Percentiles rank a stretch among this genome's conserved stretches.
Conservation (phyloP, 2,797 vertebrate species). For the Coregonus ussuriensis region DNA sequence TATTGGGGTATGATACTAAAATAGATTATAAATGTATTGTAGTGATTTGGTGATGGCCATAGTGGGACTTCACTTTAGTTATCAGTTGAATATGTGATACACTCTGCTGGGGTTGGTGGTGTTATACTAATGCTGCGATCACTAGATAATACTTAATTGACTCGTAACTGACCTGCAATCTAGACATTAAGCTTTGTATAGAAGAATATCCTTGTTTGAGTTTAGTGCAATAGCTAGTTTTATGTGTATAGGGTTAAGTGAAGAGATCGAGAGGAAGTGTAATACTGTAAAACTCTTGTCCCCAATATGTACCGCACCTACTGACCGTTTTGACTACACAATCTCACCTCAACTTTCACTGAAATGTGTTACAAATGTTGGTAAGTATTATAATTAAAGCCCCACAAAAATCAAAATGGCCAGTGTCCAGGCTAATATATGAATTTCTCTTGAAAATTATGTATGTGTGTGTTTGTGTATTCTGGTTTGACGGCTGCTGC, state of each 20-base stretch:
- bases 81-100: not conserved
- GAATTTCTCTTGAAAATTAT: not conserved
- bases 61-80: not conserved
- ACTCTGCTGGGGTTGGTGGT: too few relatives aligned
- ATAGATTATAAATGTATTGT: not conserved
- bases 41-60: not conserved
- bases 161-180: too few relatives aligned
- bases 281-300: slow-evolving; percentile 21
- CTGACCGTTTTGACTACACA: slow-evolving; percentile 46
- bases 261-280: not conserved
- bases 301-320: not conserved
- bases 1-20: slow-evolving; percentile 17
- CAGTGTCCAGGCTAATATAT: slow-evolving; percentile 2
- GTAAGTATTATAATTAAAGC: not conserved
- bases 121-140: too few relatives aligned
- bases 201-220: slow-evolving; percentile 11
- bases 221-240: slow-evolving; percentile 61
- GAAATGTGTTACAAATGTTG: slow-evolving; percentile 8
- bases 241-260: slow-evolving; percentile 22
- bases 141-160: too few relatives aligned
- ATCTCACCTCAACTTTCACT: slow-evolving; percentile 31
- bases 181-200: too few relatives aligned
- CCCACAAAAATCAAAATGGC: not conserved
- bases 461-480: not conserved
- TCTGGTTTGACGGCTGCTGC: not conserved